Percentiles rank a stretch among this genome's conserved stretches.
Conservation (phyloP, 2,888 invertebrate species). For the Caenorhabditis japonica region DNA sequence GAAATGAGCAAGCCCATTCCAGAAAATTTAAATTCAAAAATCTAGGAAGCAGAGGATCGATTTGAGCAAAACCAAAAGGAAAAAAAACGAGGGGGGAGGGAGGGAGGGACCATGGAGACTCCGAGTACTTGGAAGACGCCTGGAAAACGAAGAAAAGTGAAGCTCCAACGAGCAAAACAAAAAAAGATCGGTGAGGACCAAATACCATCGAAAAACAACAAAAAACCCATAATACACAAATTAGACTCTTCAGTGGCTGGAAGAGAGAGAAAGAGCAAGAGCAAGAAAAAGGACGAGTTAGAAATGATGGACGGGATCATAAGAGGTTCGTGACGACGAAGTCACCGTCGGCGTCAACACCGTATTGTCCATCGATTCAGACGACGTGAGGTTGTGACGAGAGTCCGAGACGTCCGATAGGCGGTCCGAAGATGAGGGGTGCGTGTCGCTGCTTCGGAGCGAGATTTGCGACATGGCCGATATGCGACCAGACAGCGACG, state of each 20-base stretch:
- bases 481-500: conserved; percentile 20
- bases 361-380: conserved; percentile 16
- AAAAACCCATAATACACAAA: conserved; percentile 24
- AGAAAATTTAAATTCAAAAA: too few species aligned
- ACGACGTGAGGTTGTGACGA: conserved; percentile 30
- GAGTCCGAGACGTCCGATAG: conserved; percentile 42
- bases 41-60: not conserved
- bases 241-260: too few species aligned
- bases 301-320: conserved; percentile 14
- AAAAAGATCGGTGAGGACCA: not conserved
- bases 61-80: conserved; percentile 1
- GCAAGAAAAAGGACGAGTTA: conserved; percentile 6
- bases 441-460: conserved; percentile 17
- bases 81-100: not conserved
- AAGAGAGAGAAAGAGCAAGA: conserved; percentile 4
- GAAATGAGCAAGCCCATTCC: too few species aligned
- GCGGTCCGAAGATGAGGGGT: conserved; percentile 37
- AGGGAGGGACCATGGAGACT: conserved; percentile 32
- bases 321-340: not conserved
- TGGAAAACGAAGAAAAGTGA: conserved; percentile 9
- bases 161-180: not conserved
- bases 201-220: conserved; percentile 3
- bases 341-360: conserved; percentile 14
- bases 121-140: conserved; percentile 35
- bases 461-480: conserved; percentile 36